Percentiles rank a stretch among this genome's conserved stretches.
These are phyloP conservation scores for Umimayanthus kanabou DNA, from an alignment of 92 coral and sea anemone genomes.

Conservation along the genomic window DNA sequence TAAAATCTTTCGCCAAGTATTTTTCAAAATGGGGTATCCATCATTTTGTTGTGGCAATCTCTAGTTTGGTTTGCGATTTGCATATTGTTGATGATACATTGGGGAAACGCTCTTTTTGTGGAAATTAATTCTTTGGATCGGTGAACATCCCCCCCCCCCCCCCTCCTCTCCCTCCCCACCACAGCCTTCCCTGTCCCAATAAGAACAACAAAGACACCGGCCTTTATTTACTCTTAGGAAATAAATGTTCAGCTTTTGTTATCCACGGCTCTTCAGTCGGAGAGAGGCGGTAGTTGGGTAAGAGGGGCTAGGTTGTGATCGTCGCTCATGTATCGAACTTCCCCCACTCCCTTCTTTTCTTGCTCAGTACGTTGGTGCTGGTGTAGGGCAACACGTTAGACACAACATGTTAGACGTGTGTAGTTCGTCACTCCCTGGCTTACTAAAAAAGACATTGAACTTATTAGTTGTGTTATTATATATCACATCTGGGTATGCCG, in stretches of 20 bases:
- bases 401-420: no score
- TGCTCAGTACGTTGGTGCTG: no score
- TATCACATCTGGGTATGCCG: no score
- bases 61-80: background rate
- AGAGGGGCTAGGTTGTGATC: constrained; percentile 30
- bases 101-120: background rate
- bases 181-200: background rate
- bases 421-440: no score
- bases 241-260: background rate
- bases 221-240: background rate
- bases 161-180: background rate
- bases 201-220: no score
- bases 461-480: no score
- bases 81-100: no score
- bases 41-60: no score
- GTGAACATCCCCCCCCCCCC: background rate
- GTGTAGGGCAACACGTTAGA: no score
- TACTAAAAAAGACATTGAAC: no score
- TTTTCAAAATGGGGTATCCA: no score
- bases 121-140: background rate
- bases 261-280: background rate
- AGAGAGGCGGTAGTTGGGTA: constrained; percentile 28
- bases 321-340: background rate
- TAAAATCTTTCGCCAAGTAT: background rate
- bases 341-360: no score